phyloP scores from a whole-genome alignment of 2,113 vertebrate genomes.

The Coracopsis vasa region DNA sequence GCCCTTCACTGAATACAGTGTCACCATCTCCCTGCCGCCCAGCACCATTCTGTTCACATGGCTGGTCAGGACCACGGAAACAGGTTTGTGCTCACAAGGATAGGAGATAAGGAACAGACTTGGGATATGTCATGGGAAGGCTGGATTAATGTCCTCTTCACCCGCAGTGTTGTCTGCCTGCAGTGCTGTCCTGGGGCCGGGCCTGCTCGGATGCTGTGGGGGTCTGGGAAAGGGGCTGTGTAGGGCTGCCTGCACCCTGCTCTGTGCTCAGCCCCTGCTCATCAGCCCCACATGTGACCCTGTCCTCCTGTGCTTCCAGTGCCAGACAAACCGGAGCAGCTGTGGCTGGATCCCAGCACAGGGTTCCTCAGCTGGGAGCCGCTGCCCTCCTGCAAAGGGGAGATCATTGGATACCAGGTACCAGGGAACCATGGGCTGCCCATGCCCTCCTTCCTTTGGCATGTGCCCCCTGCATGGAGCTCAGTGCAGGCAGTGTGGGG shows the following conservation, averaged over 20 bases:
- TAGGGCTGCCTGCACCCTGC: not conserved
- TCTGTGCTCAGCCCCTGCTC: not conserved
- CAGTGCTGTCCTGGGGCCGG: not conserved
- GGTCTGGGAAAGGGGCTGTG: not conserved
- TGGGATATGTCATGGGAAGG: not conserved
- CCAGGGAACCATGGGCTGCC: fast-evolving
- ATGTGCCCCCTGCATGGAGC: fast-evolving
- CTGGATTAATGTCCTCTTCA: not conserved
- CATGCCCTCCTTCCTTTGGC: fast-evolving
- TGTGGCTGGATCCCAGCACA: not conserved
- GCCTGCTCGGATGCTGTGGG: not conserved
- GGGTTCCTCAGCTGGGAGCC: not conserved
- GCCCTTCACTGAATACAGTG: not conserved
- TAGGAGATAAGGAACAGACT: not conserved
- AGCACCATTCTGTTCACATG: not conserved
- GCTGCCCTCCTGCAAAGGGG: not conserved
- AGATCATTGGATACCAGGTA: conserved; percentile 31
- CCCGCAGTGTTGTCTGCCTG: not conserved
- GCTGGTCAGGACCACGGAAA: not conserved
- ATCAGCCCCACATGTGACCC: fast-evolving
- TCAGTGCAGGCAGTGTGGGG: not conserved
- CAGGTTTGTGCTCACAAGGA: not conserved
- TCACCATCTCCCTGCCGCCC: not conserved
- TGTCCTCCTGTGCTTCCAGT: not conserved
- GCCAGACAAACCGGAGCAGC: not conserved